Conservation (phyloP, 1,140 invertebrate genomes). For the Hermatobates lingyangjiaoensis region DNA sequence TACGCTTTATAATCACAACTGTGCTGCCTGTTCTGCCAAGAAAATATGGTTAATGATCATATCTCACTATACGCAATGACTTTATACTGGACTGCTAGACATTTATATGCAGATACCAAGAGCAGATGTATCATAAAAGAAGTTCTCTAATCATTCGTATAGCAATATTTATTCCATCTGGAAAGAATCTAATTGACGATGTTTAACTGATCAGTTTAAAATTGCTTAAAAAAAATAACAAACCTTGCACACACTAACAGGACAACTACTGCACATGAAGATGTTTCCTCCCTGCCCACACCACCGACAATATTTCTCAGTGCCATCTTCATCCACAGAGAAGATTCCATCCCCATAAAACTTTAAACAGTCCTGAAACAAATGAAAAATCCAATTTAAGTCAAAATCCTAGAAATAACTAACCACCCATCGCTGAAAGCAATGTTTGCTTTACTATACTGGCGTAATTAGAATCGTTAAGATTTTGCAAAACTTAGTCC, state of each 20-base stretch:
- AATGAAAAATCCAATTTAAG: background rate
- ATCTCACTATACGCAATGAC: too few relatives aligned
- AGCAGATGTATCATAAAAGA: too few relatives aligned
- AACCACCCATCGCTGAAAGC: background rate
- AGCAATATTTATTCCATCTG: too few relatives aligned
- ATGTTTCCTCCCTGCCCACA: slow-evolving; percentile 34
- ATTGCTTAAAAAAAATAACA: too few relatives aligned
- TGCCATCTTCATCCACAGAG: slow-evolving; percentile 27
- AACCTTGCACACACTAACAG: slow-evolving; percentile 29
- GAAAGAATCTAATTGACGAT: too few relatives aligned
- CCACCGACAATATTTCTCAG: slow-evolving; percentile 35
- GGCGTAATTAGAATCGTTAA: background rate
- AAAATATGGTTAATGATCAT: too few relatives aligned
- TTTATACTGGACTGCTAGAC: too few relatives aligned
- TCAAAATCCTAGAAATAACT: background rate
- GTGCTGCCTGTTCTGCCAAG: too few relatives aligned
- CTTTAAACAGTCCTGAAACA: slow-evolving; percentile 26
- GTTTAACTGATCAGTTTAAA: too few relatives aligned
- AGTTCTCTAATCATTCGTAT: too few relatives aligned
- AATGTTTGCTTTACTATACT: background rate
- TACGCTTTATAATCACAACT: too few relatives aligned
- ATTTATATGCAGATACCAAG: too few relatives aligned
- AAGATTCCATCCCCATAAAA: slow-evolving; percentile 30
- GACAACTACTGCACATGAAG: slow-evolving; percentile 29
- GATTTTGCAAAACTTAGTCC: background rate